A percentile compares a stretch with the other conserved stretches of the same genome.
phyloP scores from a whole-genome alignment of 1,140 invertebrate species.

The Callitettix versicolor region DNA sequence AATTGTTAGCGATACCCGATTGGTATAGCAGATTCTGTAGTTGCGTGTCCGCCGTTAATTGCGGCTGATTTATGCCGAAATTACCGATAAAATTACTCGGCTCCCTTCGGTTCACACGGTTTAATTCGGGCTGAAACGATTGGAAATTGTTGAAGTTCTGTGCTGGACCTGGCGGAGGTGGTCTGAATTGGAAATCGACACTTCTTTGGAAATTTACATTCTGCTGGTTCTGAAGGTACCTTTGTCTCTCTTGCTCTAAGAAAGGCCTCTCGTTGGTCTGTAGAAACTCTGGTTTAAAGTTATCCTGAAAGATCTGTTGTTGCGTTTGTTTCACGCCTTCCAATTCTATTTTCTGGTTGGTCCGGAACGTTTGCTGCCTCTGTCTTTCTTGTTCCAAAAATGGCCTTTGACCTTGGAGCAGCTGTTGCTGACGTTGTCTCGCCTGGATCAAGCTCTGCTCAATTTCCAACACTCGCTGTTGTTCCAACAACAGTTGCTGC shows the following conservation, averaged over 20 bases:
- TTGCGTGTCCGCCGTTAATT: slow-evolving; percentile 42
- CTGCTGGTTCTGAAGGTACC: slow-evolving; percentile 2
- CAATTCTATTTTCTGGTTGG: not conserved
- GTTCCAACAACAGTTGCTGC: slow-evolving; percentile 21
- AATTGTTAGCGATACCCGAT: slow-evolving; percentile 40
- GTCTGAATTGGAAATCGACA: slow-evolving; percentile 29
- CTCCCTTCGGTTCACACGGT: slow-evolving; percentile 25
- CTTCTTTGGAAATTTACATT: slow-evolving; percentile 36
- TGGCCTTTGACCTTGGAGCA: slow-evolving; percentile 9
- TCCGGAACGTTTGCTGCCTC: not conserved
- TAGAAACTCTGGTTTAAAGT: not conserved
- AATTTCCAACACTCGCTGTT: slow-evolving; percentile 26
- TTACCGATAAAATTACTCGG: slow-evolving; percentile 24
- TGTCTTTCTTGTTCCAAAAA: not conserved
- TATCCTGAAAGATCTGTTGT: not conserved
- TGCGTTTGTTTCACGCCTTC: not conserved
- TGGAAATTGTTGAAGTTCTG: slow-evolving; percentile 1
- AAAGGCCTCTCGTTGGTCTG: not conserved
- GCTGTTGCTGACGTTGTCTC: slow-evolving; percentile 26
- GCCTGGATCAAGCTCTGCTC: slow-evolving; percentile 1
- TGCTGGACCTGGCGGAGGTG: not conserved
- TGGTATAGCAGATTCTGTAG: slow-evolving; percentile 50
- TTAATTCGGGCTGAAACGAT: slow-evolving; percentile 25
- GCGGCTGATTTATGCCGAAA: slow-evolving; percentile 25
- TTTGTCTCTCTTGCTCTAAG: not conserved